phyloP scores from a whole-genome alignment of 2,113 vertebrate genomes.

The Typhlomys cinereus region DNA sequence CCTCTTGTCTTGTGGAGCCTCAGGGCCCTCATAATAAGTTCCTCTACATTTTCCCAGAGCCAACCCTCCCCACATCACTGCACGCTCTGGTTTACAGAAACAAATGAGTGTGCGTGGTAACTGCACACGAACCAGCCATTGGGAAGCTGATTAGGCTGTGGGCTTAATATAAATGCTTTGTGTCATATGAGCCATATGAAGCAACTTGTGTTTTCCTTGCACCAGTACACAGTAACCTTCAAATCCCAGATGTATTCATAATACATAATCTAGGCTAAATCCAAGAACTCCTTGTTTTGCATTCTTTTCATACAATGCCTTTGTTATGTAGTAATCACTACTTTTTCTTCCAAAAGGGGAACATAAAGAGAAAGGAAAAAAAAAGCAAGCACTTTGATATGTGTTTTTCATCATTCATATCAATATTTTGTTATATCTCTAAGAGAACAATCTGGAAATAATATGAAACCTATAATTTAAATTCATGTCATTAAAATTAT shows the following conservation, averaged over 20 bases:
- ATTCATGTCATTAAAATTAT: neutral
- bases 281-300: neutral
- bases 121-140: neutral
- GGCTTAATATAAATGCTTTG: neutral
- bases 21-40: neutral
- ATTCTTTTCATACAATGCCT: neutral
- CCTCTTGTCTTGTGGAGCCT: accelerated
- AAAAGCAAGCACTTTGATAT: neutral
- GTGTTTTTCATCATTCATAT: neutral
- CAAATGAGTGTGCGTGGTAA: neutral
- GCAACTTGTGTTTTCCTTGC: neutral
- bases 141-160: neutral
- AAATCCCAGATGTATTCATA: neutral
- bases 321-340: neutral
- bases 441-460: neutral
- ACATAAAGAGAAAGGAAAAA: neutral
- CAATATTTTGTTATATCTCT: neutral
- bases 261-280: neutral
- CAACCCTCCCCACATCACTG: accelerated
- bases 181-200: neutral
- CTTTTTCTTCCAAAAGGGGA: neutral
- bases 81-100: neutral
- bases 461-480: neutral
- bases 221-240: no score
- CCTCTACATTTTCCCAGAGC: no score